A percentile compares a stretch with the other conserved stretches of the same genome.
Evolutionary conservation across 2,113 vertebrate genomes (phyloP).

Genomic region (Mixornis gularis): DNA sequence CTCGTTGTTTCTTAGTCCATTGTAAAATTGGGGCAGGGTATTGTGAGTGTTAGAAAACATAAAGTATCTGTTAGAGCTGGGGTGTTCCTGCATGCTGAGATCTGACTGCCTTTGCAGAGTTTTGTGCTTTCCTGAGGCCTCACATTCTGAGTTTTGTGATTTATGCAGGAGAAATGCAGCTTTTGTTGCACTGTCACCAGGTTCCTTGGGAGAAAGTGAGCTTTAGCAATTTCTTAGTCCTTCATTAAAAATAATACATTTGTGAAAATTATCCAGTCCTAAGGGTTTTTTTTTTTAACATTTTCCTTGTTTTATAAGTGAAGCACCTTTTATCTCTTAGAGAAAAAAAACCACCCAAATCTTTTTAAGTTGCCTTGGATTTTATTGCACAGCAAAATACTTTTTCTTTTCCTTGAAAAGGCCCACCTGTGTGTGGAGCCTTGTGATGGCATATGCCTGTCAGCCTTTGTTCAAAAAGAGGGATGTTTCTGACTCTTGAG

Average conservation of each 20-base stretch:
- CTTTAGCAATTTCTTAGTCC: neutral
- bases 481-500: neutral
- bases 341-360: neutral
- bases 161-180: neutral
- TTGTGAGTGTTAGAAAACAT: neutral
- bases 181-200: neutral
- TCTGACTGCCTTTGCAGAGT: neutral
- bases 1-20: neutral
- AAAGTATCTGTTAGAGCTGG: neutral
- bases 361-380: neutral
- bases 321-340: neutral
- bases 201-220: neutral
- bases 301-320: neutral
- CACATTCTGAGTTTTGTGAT: neutral
- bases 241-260: neutral
- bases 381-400: neutral
- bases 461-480: neutral
- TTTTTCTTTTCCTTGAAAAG: neutral
- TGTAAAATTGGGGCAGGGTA: neutral
- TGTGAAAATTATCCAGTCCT: neutral
- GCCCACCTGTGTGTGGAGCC: neutral
- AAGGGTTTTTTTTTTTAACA: rapidly evolving
- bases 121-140: neutral
- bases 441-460: neutral
- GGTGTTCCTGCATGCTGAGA: neutral